These are phyloP conservation scores for Eristalinus sepulchralis DNA, from an alignment of 2,888 invertebrate genomes.

Conservation along the genomic window DNA sequence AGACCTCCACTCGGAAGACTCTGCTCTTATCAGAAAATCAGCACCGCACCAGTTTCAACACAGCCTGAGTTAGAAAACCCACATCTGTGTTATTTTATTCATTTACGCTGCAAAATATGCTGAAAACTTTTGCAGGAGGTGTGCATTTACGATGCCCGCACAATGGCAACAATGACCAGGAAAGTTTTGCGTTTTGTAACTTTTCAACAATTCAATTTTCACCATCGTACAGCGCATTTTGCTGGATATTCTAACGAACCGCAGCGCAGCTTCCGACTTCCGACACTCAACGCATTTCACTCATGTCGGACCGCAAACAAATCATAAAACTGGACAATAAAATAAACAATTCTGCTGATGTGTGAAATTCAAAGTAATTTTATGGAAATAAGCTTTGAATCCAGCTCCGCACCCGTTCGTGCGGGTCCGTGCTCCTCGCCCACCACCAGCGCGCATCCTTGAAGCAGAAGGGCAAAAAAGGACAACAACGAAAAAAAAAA, in stretches of 20 bases:
- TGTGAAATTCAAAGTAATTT: slow-evolving; percentile 61
- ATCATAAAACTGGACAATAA: slow-evolving; percentile 58
- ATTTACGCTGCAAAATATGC: no score
- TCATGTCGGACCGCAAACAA: slow-evolving; percentile 54
- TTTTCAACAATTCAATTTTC: slow-evolving; percentile 22
- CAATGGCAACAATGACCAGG: no score
- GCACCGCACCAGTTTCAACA: no score
- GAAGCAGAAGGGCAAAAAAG: slow-evolving; percentile 1
- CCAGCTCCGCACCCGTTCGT: not conserved
- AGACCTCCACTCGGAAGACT: no score
- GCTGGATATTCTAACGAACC: not conserved
- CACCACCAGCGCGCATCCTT: slow-evolving; percentile 8
- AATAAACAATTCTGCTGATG: slow-evolving; percentile 61
- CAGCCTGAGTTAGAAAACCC: no score
- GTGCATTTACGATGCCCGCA: no score
- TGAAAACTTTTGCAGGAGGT: no score
- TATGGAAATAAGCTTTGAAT: slow-evolving; percentile 51
- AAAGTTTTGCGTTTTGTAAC: not conserved
- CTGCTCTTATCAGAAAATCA: no score
- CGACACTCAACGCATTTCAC: slow-evolving; percentile 12
- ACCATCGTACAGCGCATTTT: not conserved
- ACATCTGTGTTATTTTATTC: no score
- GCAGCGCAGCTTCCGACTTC: not conserved
- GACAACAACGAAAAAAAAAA: slow-evolving; percentile 15
- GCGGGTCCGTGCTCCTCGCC: no score